These are phyloP conservation scores for Gyrodactylus salaris DNA, from an alignment of 1,140 invertebrate species.

Conservation along the genomic window DNA sequence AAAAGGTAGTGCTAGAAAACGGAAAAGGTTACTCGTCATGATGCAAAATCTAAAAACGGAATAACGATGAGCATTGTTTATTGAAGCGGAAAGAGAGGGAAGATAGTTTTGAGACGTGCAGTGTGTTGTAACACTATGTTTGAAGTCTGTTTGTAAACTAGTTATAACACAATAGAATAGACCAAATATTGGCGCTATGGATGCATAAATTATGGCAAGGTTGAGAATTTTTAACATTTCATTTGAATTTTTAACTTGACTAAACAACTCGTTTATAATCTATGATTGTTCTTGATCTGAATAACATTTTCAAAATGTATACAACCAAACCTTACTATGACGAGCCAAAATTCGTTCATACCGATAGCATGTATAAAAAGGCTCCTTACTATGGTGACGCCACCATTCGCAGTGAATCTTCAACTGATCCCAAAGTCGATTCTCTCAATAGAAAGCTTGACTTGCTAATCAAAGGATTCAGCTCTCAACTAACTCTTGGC, in stretches of 20 bases:
- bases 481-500: not conserved
- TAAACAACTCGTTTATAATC: not conserved
- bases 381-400: not conserved
- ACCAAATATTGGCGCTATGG: not conserved
- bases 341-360: not conserved
- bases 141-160: not conserved
- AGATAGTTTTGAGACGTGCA: not conserved
- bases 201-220: not conserved
- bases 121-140: not conserved
- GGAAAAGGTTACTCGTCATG: not conserved
- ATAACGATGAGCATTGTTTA: not conserved
- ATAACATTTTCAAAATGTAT: not conserved
- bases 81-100: not conserved
- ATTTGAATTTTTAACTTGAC: not conserved
- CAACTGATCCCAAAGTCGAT: not conserved
- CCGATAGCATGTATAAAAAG: not conserved
- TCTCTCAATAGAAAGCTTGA: not conserved
- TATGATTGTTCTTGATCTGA: not conserved
- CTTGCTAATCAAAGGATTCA: not conserved
- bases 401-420: not conserved
- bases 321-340: not conserved
- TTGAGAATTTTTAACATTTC: not conserved
- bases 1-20: not conserved
- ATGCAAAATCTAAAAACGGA: not conserved
- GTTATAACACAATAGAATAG: not conserved